phyloP scores from a whole-genome alignment of 2,113 vertebrate genomes.

The Donacobius atricapilla region DNA sequence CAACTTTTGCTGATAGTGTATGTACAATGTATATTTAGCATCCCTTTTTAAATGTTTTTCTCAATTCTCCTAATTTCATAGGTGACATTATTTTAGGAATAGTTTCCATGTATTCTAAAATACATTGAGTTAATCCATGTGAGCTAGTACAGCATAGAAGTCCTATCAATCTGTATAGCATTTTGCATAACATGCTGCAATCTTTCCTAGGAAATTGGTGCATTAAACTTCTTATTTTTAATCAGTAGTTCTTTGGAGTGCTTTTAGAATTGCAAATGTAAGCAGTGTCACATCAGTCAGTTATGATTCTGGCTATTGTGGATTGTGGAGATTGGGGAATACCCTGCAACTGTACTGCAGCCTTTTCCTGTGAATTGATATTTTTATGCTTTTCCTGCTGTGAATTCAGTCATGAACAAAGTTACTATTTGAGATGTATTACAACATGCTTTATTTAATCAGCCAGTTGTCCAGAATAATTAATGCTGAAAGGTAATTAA shows the following conservation, averaged over 20 bases:
- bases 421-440: constrained; percentile 3
- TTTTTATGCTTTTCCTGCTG: neutral
- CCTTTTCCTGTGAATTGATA: neutral
- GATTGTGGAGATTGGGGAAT: neutral
- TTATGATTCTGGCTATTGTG: neutral
- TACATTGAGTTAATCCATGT: neutral
- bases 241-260: neutral
- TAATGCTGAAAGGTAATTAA: neutral
- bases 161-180: neutral
- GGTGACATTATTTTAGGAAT: neutral
- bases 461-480: neutral
- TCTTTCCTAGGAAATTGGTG: neutral
- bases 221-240: neutral
- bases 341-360: neutral
- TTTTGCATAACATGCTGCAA: neutral
- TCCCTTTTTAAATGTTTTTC: neutral
- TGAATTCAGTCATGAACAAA: neutral
- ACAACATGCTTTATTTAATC: neutral
- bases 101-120: neutral
- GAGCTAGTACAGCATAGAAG: neutral
- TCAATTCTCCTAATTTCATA: neutral
- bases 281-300: neutral
- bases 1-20: neutral
- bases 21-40: neutral
- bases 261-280: neutral